Evolutionary conservation across 2,888 invertebrate genomes (phyloP).

Genomic region (Hirtodrosophila cameraria): DNA sequence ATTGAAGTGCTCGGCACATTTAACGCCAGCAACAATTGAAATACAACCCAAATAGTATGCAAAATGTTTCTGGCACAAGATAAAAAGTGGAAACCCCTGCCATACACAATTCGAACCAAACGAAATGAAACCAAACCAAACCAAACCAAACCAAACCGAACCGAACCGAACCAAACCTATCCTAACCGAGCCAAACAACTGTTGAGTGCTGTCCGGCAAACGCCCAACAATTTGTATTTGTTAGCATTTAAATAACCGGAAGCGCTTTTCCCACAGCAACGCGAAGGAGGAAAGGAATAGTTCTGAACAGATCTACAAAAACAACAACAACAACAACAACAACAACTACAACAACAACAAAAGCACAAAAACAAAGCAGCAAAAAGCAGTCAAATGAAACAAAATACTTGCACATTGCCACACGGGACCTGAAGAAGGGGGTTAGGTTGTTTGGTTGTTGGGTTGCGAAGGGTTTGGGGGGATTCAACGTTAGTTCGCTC

Average conservation of each 20-base stretch:
- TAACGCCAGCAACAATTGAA: slow-evolving; percentile 48
- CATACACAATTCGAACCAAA: slow-evolving; percentile 33
- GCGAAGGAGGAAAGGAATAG: slow-evolving; percentile 23
- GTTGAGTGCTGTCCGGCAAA: slow-evolving; percentile 70
- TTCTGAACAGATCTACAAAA: slow-evolving; percentile 42
- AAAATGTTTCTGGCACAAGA: slow-evolving; percentile 43
- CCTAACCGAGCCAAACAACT: slow-evolving; percentile 63
- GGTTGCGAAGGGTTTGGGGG: background rate
- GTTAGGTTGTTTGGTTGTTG: background rate
- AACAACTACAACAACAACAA: slow-evolving; percentile 27
- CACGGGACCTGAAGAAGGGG: background rate
- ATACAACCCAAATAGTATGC: slow-evolving; percentile 60
- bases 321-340: too few relatives aligned
- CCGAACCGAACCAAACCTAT: slow-evolving; percentile 4
- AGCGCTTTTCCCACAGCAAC: slow-evolving; percentile 45
- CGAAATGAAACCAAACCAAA: background rate
- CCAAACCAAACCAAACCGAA: slow-evolving; percentile 1
- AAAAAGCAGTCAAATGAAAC: slow-evolving; percentile 37
- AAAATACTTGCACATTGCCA: slow-evolving; percentile 39
- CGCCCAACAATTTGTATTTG: slow-evolving; percentile 72
- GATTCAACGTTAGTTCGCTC: slow-evolving; percentile 26
- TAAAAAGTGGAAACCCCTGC: slow-evolving; percentile 34
- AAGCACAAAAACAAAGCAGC: slow-evolving; percentile 41
- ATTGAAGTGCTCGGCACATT: background rate
- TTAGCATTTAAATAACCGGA: slow-evolving; percentile 79